Percentiles rank a stretch among this genome's conserved stretches.
phyloP scores from a whole-genome alignment of 2,797 vertebrate genomes.

The Lagorchestes hirsutus region DNA sequence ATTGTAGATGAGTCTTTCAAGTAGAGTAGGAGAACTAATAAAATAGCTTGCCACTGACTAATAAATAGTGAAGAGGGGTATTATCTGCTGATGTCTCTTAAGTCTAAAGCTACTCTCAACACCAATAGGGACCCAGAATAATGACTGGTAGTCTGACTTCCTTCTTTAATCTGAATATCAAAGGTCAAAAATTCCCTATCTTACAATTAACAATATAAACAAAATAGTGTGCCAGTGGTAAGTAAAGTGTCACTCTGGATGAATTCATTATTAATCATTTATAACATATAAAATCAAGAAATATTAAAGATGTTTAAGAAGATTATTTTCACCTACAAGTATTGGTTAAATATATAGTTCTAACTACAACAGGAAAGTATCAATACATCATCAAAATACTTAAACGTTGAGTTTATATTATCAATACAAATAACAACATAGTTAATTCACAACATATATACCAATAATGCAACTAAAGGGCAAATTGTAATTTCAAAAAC shows the following conservation, averaged over 20 bases:
- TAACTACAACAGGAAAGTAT: slow-evolving; percentile 3
- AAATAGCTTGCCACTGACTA: neutral
- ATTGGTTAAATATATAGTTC: slow-evolving; percentile 30
- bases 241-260: neutral
- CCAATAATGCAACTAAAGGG: slow-evolving; percentile 47
- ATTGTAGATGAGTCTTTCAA: neutral
- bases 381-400: neutral
- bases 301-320: slow-evolving; percentile 17
- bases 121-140: neutral
- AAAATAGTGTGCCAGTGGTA: neutral
- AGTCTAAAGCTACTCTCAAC: neutral
- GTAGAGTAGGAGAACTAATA: neutral
- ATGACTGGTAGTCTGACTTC: neutral
- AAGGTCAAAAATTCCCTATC: neutral
- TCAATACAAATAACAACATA: slow-evolving; percentile 52
- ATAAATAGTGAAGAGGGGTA: fast-evolving
- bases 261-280: neutral
- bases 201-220: slow-evolving; percentile 4
- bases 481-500: slow-evolving; percentile 55
- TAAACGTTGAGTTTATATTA: slow-evolving; percentile 2
- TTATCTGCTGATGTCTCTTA: neutral
- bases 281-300: neutral
- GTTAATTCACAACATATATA: slow-evolving; percentile 51
- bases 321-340: neutral
- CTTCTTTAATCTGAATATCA: neutral